Base-by-base conservation (phyloP, 2,113 vertebrate genomes). In the Otolemur garnettii region DNA sequence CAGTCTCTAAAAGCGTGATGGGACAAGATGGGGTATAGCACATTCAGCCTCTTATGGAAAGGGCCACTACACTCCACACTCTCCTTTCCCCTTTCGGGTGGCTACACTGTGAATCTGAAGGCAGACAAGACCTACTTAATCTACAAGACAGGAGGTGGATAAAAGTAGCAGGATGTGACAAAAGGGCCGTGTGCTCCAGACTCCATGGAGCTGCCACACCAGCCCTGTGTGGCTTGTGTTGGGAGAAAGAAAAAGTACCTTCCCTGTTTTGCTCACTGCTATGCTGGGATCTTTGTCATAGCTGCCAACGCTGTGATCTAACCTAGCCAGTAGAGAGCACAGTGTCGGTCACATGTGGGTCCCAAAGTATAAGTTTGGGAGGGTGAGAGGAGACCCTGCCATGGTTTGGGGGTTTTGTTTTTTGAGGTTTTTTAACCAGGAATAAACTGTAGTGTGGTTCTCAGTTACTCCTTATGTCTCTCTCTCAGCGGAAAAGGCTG, bases 121-220 rank as follows among this genome's bases (percentile, higher is more conserved):
- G 35, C 24, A 33, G 30, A 19, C 4, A 2, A 0, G 1, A 14
- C 45, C 62, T 66, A 50, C 72, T 18, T 6, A 22, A 78, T 10
- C 21, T 7, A 5, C 35, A 4, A n/a, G 19, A 45, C 2, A 3
- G 66, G 24, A 11, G 14, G 8, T 1, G 0, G 14, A 5, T 0
- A 14, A 59, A 45, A 28, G 53, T 3, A 7, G 10, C 69, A 71
- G 69, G 24, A 5, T 28, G 5, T 4, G 12, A 33, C 4, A 0
- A 13, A 4, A 42, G 69, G 28, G 74, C 8, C 53, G 64, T 4
- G 38, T 6, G 21, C 9, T 75, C 68, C 55, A 8, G 77, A 19
- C 38, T 0, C 80, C 77, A 19, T 8, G 38, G 59, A 95, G 24
- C 77, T 2, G 1, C 64, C 12, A 0, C 7, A 1, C 22, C 19